These are phyloP conservation scores for Sander vitreus DNA, from an alignment of 2,113 vertebrate species.

Conservation along the genomic window DNA sequence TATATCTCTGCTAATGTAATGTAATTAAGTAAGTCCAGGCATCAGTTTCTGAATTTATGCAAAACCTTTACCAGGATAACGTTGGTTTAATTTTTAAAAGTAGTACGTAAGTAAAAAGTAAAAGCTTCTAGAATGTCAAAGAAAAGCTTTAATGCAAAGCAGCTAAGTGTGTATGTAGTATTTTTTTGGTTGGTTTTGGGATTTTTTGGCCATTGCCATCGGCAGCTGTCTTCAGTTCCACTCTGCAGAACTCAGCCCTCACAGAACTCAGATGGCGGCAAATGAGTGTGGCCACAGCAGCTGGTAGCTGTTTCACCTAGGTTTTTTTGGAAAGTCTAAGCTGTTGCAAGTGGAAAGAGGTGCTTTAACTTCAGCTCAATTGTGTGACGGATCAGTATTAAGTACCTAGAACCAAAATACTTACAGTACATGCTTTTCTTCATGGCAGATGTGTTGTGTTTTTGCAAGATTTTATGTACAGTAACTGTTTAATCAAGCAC, in stretches of 20 bases:
- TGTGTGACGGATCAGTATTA: neutral
- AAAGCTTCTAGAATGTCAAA: neutral
- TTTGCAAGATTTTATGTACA: no score
- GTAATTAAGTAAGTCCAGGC: neutral
- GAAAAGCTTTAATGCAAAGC: neutral
- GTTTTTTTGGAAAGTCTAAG: neutral
- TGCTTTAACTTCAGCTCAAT: neutral
- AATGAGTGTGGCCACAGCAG: neutral
- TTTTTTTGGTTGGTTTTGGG: neutral
- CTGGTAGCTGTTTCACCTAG: neutral
- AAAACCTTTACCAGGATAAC: neutral
- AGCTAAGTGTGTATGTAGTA: neutral
- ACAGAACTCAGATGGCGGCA: neutral
- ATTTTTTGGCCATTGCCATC: neutral
- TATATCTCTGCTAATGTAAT: neutral
- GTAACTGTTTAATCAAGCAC: no score
- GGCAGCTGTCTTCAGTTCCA: slow-evolving; percentile 14
- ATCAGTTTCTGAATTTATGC: neutral
- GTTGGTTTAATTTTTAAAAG: neutral
- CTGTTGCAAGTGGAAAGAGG: neutral
- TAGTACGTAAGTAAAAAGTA: no score
- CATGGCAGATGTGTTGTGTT: no score
- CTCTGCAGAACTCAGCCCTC: neutral
- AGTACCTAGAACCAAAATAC: neutral
- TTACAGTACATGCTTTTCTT: no score